These are phyloP conservation scores for Tragelaphus strepsiceros DNA, from an alignment of 2,113 vertebrate genomes.

Conservation along the genomic window DNA sequence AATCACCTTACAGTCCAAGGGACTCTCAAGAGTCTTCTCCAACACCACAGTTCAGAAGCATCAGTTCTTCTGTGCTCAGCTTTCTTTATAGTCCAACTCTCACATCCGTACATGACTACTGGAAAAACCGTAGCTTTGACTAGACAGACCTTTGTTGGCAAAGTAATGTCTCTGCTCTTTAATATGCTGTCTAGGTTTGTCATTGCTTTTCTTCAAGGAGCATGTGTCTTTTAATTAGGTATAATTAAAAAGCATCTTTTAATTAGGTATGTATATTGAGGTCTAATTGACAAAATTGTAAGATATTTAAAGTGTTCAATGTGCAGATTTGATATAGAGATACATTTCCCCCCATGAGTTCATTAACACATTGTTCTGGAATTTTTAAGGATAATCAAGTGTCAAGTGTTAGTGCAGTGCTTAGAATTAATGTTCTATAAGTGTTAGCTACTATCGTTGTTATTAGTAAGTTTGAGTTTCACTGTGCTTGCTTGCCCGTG, in stretches of 20 bases:
- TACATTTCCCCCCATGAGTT: neutral
- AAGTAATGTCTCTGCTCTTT: neutral
- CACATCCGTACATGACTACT: neutral
- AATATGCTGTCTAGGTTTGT: neutral
- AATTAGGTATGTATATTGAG: neutral
- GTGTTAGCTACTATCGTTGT: accelerated
- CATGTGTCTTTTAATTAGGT: neutral
- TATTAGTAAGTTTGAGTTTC: no score
- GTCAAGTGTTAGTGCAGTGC: neutral
- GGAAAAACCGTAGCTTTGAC: neutral
- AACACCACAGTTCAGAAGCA: neutral
- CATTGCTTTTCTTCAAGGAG: neutral
- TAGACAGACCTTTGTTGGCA: neutral
- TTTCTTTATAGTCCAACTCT: neutral
- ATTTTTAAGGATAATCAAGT: neutral
- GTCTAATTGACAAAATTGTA: neutral
- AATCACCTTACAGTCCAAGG: neutral
- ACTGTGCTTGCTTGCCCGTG: neutral
- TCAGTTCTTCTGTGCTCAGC: neutral
- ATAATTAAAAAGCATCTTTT: neutral
- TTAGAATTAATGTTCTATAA: neutral
- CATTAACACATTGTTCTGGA: neutral
- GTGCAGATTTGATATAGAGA: neutral
- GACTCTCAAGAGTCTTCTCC: neutral
- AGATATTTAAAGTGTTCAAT: neutral